Evolutionary conservation across 2,113 vertebrate genomes (phyloP), one percentile per base, ranked within the genome.

Genomic region (Epinephelus cyanopodus): DNA sequence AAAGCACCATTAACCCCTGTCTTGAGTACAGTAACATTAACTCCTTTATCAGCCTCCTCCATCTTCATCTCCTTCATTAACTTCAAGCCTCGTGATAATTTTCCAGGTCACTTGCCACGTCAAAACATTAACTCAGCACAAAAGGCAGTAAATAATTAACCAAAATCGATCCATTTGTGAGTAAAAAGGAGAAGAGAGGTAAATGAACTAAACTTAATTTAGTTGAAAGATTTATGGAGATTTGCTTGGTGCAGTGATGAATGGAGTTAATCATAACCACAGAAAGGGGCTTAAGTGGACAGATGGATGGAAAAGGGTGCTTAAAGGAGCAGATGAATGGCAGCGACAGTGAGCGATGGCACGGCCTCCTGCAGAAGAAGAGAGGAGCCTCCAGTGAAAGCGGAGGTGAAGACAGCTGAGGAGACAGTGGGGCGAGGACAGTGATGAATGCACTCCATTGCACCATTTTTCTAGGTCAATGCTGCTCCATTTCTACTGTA

Each of bases 381-480:
- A 58, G 18, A 72, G 63, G 29, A 57, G 67, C 29, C 73, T 47
- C 45, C 42, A 58, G 3, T 81, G 54, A 85, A 66, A 83, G 54
- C 33, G 39, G 10, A n/a, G 62, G 72, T 74, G 72, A 76, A 83
- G 74, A 74, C 65, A 67, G 62, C 84, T 42, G 77, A 47, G 39
- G 25, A 71, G 79, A 63, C 11, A 0, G 12, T 37, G 1, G 42
- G 65, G 42, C 63, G 63, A 65, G 53, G 69, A 69, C 68, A 45
- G 47, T 82, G 86, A 90, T 85, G 53, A 81, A 90, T 87, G 53
- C 8, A 45, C 33, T 56, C 52, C 25, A 50, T n/a, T 60, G 74
- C 19, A 63, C 54, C 3, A 52, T 82, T 86, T 88, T 92, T 86
- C 70, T 85, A 74, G 79, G 82, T 77, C 77, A 83, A 25, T 53